Percentiles rank a stretch among this genome's conserved stretches.
These are phyloP conservation scores for Acleris literana DNA, from an alignment of 2,888 invertebrate species.

Conservation along the genomic window DNA sequence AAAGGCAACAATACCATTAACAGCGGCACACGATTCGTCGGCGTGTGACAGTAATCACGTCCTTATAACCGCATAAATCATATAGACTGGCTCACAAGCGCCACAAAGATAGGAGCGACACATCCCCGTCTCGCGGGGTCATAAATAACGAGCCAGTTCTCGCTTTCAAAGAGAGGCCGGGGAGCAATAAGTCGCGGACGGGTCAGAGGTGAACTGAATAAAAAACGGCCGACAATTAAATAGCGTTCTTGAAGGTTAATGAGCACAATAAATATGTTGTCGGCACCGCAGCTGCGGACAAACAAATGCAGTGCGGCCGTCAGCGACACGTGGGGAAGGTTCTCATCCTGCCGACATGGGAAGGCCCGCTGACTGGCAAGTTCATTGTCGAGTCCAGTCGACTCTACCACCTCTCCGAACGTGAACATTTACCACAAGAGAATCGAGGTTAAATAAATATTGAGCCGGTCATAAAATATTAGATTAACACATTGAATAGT, in stretches of 20 bases:
- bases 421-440: constrained; percentile 60
- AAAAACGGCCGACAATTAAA: constrained; percentile 84
- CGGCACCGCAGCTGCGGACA: constrained; percentile 82
- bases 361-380: constrained; percentile 66
- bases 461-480: constrained; percentile 48
- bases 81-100: constrained; percentile 74
- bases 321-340: constrained; percentile 74
- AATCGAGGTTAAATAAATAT: constrained; percentile 62
- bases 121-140: constrained; percentile 72
- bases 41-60: constrained; percentile 71
- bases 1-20: constrained; percentile 39
- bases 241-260: constrained; percentile 84
- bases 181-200: constrained; percentile 80
- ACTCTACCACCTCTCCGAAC: constrained; percentile 58
- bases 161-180: constrained; percentile 80
- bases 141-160: constrained; percentile 81
- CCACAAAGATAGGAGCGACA: constrained; percentile 79
- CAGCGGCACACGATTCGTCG: constrained; percentile 51
- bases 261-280: constrained; percentile 84
- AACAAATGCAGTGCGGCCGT: constrained; percentile 65
- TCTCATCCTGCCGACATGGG: constrained; percentile 51
- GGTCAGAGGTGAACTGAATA: constrained; percentile 83
- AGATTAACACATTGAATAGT: constrained; percentile 45
- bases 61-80: constrained; percentile 79
- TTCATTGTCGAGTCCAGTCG: constrained; percentile 66